Conservation (phyloP, 2,113 vertebrate genomes). For the Nothoprocta perdicaria region DNA sequence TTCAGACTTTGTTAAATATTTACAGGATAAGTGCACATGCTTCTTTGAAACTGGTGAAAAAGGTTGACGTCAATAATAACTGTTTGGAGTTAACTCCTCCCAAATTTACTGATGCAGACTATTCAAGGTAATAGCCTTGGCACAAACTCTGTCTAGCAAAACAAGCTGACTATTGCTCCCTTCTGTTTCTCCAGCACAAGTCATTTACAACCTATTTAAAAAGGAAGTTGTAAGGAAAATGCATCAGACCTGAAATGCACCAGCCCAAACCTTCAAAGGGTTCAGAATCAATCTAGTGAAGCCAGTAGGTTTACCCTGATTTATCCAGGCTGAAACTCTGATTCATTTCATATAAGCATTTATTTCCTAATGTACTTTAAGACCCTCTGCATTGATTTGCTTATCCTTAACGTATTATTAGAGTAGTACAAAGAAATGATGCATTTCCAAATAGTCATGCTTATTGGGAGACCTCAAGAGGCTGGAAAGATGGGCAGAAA, state of each 20-base stretch:
- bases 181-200: not conserved
- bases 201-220: not conserved
- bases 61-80: not conserved
- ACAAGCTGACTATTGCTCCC: not conserved
- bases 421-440: not conserved
- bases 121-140: not conserved
- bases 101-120: not conserved
- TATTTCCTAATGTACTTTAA: not conserved
- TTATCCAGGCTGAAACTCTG: not conserved
- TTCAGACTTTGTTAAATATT: not conserved
- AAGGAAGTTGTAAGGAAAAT: slow-evolving; percentile 18
- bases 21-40: not conserved
- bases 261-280: not conserved
- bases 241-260: not conserved
- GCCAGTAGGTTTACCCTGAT: not conserved
- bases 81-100: not conserved
- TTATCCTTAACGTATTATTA: not conserved
- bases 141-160: not conserved
- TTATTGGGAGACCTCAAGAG: not conserved
- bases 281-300: not conserved
- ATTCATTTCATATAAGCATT: not conserved
- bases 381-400: not conserved
- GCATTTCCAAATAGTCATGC: not conserved
- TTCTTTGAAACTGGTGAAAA: not conserved
- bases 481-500: too few relatives aligned